Evolutionary conservation across 2,888 invertebrate species (phyloP), one percentile per base, ranked within the genome.

Genomic region (Nyleta sp.): DNA sequence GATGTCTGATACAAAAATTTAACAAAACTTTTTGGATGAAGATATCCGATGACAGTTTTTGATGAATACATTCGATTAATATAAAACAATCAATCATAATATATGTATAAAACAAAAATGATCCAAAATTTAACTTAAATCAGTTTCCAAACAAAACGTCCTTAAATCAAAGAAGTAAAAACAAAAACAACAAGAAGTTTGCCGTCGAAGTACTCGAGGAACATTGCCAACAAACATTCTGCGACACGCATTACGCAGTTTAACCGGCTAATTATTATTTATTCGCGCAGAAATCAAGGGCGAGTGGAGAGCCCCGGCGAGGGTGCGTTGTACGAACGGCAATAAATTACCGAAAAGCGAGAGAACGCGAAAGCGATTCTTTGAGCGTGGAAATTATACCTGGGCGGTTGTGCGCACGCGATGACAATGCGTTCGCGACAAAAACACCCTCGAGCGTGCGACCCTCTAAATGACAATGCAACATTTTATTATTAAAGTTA

Each of bases 401-500:
- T 77, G 72, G 75, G 75, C 70, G 73, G 65, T 72, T 65, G 70
- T 15, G 73, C 53, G 65, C 77, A 78, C 70, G 72, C 81, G 75
- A 81, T 75, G 78, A 81, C 81, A 80, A 81, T 81, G 74, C 75
- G 59, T 70, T 70, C 77, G 78, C 74, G 76, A 64, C 78, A 80
- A 71, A 79, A 80, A 81, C 79, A 80, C 81, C 81, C 84, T 81
- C 81, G 76, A 80, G 80, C 79, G 64, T 73, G 78, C 80, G 75
- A 84, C 82, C 84, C 86, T 81, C 81, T 70, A 76, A 81, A 77
- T 84, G 82, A 84, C 87, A 87, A 87, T 85, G 84, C 83, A 83
- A 84, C 84, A 83, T 87, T 87, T 87, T 84, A 86, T 87, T 86
- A 86, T 86, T 85, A 86, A 86, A 84, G 83, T 83, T 83, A 80